Percentiles rank a stretch among this genome's conserved stretches.
Evolutionary conservation across 2,888 invertebrate genomes (phyloP).

Genomic region (Mamestra brassicae): DNA sequence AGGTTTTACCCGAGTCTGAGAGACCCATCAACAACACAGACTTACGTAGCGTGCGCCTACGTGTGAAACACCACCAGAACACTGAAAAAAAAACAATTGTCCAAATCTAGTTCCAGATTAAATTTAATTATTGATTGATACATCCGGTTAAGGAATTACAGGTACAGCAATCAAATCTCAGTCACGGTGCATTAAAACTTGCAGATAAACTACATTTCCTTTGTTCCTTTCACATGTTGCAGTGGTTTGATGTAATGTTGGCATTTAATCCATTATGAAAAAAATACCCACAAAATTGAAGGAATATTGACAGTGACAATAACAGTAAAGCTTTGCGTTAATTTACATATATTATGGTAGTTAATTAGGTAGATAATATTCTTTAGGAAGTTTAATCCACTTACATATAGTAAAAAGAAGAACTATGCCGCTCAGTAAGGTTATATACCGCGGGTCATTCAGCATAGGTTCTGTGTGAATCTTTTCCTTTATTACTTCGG

Average conservation of each 20-base stretch:
- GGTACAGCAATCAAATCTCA: neutral
- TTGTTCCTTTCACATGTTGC: conserved; percentile 18
- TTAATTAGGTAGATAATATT: neutral
- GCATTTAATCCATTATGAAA: conserved; percentile 1
- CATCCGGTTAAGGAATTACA: neutral
- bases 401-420: conserved; percentile 85
- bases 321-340: neutral
- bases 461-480: conserved; percentile 86
- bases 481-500: conserved; percentile 86
- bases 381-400: conserved; percentile 54
- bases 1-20: conserved; percentile 97
- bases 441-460: conserved; percentile 88
- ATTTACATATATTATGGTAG: neutral
- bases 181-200: neutral
- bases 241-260: conserved; percentile 32
- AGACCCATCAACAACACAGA: conserved; percentile 95
- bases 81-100: conserved; percentile 84
- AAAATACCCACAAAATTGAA: neutral
- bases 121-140: neutral
- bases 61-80: conserved; percentile 91
- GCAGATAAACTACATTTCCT: neutral
- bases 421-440: conserved; percentile 85
- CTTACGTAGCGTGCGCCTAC: conserved; percentile 90
- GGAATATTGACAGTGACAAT: neutral
- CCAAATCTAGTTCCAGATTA: neutral